phyloP scores from a whole-genome alignment of 2,888 invertebrate genomes.

The Dendrolimus pini region DNA sequence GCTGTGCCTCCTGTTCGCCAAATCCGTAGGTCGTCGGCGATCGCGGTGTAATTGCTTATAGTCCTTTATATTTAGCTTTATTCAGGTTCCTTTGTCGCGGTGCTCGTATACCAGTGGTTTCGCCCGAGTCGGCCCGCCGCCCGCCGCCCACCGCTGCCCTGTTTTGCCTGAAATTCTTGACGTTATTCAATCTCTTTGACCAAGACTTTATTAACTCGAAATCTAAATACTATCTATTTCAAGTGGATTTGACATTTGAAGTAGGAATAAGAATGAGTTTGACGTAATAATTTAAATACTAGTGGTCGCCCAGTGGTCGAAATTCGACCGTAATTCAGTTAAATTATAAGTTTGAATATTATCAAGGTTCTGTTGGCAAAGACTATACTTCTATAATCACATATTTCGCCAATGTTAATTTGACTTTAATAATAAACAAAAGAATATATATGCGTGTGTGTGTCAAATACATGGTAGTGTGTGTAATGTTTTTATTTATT shows the following conservation, averaged over 20 bases:
- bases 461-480: too few species aligned
- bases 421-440: too few species aligned
- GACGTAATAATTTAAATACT: too few species aligned
- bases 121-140: not conserved
- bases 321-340: too few species aligned
- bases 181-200: not conserved
- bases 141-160: not conserved
- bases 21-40: constrained; percentile 17
- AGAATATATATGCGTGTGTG: too few species aligned
- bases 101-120: not conserved
- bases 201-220: not conserved
- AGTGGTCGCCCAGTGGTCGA: too few species aligned
- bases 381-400: too few species aligned
- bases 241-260: constrained; percentile 1
- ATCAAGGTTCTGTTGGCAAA: too few species aligned
- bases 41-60: constrained; percentile 30
- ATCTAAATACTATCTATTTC: not conserved
- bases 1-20: not conserved
- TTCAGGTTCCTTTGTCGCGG: constrained; percentile 20
- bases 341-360: too few species aligned
- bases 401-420: too few species aligned
- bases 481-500: too few species aligned
- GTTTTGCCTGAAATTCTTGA: not conserved
- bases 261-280: constrained; percentile 4
- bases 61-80: constrained; percentile 27